Conservation (phyloP, 2,797 vertebrate genomes). For the Neopelma chrysocephalum region DNA sequence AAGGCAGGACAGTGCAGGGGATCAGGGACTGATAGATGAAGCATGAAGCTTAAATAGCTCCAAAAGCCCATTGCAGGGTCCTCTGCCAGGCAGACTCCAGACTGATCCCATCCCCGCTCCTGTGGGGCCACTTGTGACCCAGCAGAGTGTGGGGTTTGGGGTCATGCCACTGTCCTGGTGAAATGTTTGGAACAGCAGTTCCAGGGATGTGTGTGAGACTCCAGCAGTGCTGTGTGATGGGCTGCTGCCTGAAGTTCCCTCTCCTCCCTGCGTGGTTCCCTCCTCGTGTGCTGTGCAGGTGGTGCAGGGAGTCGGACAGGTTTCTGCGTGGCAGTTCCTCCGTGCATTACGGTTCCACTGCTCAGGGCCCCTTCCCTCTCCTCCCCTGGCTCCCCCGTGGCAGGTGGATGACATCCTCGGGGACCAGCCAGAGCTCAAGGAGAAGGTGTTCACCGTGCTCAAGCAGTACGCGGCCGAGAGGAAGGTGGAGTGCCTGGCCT, state of each 20-base stretch:
- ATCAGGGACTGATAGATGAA: neutral
- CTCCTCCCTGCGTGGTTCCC: neutral
- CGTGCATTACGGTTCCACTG: fast-evolving
- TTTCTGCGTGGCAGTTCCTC: neutral
- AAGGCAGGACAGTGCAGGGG: neutral
- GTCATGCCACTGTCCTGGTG: fast-evolving
- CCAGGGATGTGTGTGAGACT: fast-evolving
- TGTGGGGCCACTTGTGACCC: neutral
- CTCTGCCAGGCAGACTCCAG: neutral
- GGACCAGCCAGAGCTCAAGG: slow-evolving; percentile 85
- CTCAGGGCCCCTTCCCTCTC: neutral
- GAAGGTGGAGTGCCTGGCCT: slow-evolving; percentile 89
- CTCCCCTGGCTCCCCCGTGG: neutral
- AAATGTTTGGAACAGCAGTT: fast-evolving
- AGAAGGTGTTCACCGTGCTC: slow-evolving; percentile 86
- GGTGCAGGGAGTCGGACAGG: fast-evolving
- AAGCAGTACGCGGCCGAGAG: slow-evolving; percentile 93
- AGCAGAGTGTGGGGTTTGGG: neutral
- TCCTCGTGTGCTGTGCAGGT: fast-evolving
- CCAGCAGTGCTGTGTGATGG: neutral
- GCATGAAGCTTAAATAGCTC: neutral
- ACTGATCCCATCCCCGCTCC: neutral
- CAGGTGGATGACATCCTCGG: slow-evolving; percentile 91
- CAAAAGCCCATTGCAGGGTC: fast-evolving
- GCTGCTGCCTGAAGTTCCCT: fast-evolving